Base-by-base conservation (phyloP, 2,888 invertebrate species). In the Drosophila paranaensis region DNA sequence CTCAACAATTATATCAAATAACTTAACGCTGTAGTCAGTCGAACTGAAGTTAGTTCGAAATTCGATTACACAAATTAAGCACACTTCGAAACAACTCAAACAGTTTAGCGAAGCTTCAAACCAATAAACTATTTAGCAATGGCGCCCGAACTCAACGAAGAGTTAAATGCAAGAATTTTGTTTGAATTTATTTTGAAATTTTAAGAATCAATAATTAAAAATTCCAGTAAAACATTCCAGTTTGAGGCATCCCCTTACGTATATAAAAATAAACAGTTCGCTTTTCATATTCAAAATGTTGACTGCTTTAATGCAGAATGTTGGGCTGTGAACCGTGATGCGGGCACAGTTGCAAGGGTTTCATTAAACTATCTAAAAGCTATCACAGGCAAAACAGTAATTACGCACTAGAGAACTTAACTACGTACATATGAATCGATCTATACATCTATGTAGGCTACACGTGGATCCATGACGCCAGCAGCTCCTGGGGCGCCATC, bases 331-430 rank as follows among this genome's bases (percentile, higher is more conserved):
- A 20, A 1, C 20, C 20, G 20, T 20, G 20, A 20, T 20, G 20
- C 20, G 20, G 20, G 20, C 20, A 20, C 20, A 20, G 39, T 51
- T 64, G 45, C 58, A 20, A 11, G 14, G 25, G 39, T 53, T 71
- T 67, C 71, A 88, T 85, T 82, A 88, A 73, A 82, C 82, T 88
- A 88, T 68, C 74, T 89, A 89, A 85, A 77, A 87, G 77, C 90
- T 91, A 91, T 91, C 91, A 91, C 91, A 91, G 91, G 89, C 90
- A 89, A 71, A 82, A 84, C 79, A 80, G 50, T 78, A 86, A 85
- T 82, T 87, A 87, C 72, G 76, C 82, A 42, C 82, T 87, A 89
- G 40, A 69, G 61, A 71, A 61, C 78, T 69, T 72, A 73, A 71
- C 72, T 88, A 82, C n/a, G n/a, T 45, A 42, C 33, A 11, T 53